phyloP scores from a whole-genome alignment of 1,140 invertebrate genomes.

The Steinernema feltiae region DNA sequence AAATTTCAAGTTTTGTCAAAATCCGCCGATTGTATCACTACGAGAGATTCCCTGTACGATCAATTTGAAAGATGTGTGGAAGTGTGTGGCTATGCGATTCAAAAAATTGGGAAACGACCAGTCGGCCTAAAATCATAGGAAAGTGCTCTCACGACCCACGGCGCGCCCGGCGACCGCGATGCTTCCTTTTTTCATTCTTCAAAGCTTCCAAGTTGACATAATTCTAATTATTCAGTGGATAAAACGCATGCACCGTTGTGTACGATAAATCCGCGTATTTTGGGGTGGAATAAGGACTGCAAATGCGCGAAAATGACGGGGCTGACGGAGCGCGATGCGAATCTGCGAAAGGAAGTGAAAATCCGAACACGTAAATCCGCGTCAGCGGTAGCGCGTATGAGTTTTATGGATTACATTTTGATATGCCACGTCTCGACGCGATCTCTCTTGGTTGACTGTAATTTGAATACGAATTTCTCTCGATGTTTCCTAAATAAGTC shows the following conservation, averaged over 20 bases:
- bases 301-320: no score
- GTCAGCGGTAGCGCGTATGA: neutral
- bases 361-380: neutral
- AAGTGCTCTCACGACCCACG: neutral
- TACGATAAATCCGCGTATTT: no score
- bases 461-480: neutral
- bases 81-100: neutral
- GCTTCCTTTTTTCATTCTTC: neutral
- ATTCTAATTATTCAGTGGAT: no score
- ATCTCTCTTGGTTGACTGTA: neutral
- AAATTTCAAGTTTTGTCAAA: neutral
- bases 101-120: slow-evolving; percentile 6
- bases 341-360: neutral
- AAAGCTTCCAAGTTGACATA: no score
- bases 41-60: neutral
- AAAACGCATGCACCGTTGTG: no score
- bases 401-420: neutral
- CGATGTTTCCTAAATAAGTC: neutral
- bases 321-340: no score
- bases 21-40: neutral
- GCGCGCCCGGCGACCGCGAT: neutral
- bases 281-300: no score
- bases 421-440: neutral
- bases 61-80: slow-evolving; percentile 15
- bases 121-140: neutral